Evolutionary conservation across 2,113 vertebrate genomes (phyloP), one percentile per base, ranked within the genome.

Genomic region (Gymnobelideus leadbeateri): DNA sequence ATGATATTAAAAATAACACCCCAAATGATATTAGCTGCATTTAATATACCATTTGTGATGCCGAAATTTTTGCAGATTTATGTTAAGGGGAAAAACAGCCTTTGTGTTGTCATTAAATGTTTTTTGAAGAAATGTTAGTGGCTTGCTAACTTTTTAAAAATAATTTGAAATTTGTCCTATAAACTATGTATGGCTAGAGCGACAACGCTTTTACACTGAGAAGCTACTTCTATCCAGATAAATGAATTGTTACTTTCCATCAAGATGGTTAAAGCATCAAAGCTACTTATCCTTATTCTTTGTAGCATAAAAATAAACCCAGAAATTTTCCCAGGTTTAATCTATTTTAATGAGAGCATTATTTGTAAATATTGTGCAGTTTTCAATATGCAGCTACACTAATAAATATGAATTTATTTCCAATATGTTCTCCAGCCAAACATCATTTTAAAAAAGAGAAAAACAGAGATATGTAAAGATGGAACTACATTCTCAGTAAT

Each of bases 111-210:
- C 68, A 43, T 8, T 84, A 84, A 43, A 84, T 23, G 37, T 8
- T 84, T 84, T 94, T 37, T 55, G 51, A 96, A 95, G 61, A 31
- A 96, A 93, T 43, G 84, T 43, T 6, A 2, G 37, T 23, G 3
- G 49, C 53, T 91, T 95, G 92, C 77, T 92, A 77, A 51, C 50
- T 96, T 92, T 91, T 84, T 96, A 37, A 95, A 93, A 93, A 94
- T 8, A 94, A 54, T 90, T 92, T 95, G 51, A 92, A 84, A 84
- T 84, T 21, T 84, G 11, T 68, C 28, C 57, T 31, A n/a, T n/a
- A n/a, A n/a, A n/a, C n/a, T n/a, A n/a, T n/a, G 47, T 49, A 4
- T 51, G 53, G 46, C 8, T 92, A 24, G 9, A 93, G 2, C 25
- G 92, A 12, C 61, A 92, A 89, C 50, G 7, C 43, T 91, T 92